Evolutionary conservation across 2,113 vertebrate species (phyloP).

Genomic region (Dinomys branickii): DNA sequence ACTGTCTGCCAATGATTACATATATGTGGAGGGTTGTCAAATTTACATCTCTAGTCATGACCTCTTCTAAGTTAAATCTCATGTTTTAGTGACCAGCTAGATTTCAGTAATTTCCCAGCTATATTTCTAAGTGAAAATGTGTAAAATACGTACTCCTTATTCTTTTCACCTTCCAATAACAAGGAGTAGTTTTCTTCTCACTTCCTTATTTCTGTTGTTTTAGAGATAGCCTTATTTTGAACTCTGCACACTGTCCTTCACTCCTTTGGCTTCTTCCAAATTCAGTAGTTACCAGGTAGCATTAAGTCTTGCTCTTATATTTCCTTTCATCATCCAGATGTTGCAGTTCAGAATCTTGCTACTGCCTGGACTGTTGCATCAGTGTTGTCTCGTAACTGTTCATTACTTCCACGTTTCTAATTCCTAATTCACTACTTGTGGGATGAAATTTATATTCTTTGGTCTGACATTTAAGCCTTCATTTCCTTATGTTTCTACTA

Average conservation of each 20-base stretch:
- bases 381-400: not conserved
- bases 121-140: conserved; percentile 19
- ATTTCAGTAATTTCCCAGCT: not conserved
- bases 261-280: not conserved
- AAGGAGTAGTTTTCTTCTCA: not conserved
- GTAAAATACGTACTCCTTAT: not conserved
- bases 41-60: conserved; percentile 17
- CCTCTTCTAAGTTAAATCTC: not conserved
- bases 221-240: not conserved
- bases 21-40: not conserved
- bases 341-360: not conserved
- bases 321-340: not conserved
- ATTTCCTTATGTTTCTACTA: not conserved
- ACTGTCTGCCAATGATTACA: not conserved
- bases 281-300: not conserved
- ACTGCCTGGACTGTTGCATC: not conserved
- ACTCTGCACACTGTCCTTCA: not conserved
- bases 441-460: not conserved
- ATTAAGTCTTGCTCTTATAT: not conserved
- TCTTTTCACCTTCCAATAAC: not conserved
- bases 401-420: not conserved
- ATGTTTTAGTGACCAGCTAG: not conserved
- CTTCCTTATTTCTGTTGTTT: not conserved
- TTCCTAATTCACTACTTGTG: not conserved
- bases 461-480: not conserved